Evolutionary conservation across 2,797 vertebrate genomes (phyloP), one percentile per base, ranked within the genome.

Genomic region (Accipiter fasciatus): DNA sequence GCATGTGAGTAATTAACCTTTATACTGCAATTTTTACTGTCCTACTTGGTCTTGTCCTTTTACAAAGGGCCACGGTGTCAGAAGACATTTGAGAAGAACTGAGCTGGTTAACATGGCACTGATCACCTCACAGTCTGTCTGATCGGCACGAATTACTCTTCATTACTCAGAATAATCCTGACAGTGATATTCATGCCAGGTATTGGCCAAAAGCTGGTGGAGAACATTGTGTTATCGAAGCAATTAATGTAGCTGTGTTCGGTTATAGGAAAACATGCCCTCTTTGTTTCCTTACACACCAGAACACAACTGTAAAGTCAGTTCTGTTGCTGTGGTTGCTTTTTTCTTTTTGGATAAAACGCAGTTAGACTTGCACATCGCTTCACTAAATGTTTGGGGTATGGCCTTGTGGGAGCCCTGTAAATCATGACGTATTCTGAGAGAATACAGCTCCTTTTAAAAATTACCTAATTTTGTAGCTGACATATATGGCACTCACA

Each of bases 1-100:
- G 59, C 83, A 81, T 79, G 73, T 77, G 76, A 95, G 62, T 87
- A 79, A 96, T 92, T 95, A 94, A 95, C 87, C 79, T 95, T 91
- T 93, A 78, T 19, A 35, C 79, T 70, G 82, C 81, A 71, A 81
- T 81, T 94, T 85, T 96, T 94, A 93, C 66, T 66, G 57, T 81
- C 89, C 71, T 73, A 11, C 77, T 79, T 46, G 55, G 66, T 77
- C 67, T 71, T 70, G 70, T 70, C 84, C 80, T 69, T 86, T 89
- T 70, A 89, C 40, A 67, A 91, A 96, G 75, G 89, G 65, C 58
- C 73, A 70, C 28, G 16, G 55, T 65, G 79, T 89, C 58, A 25
- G 29, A 57, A 71, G 89, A 67, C 16, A 52, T 71, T 80, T 80
- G 82, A 89, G 87, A 61, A 91, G 64, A 80, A 17, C 66, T 11